phyloP scores from a whole-genome alignment of 64 coral and sea anemone genomes.

The Orbicella faveolata region DNA sequence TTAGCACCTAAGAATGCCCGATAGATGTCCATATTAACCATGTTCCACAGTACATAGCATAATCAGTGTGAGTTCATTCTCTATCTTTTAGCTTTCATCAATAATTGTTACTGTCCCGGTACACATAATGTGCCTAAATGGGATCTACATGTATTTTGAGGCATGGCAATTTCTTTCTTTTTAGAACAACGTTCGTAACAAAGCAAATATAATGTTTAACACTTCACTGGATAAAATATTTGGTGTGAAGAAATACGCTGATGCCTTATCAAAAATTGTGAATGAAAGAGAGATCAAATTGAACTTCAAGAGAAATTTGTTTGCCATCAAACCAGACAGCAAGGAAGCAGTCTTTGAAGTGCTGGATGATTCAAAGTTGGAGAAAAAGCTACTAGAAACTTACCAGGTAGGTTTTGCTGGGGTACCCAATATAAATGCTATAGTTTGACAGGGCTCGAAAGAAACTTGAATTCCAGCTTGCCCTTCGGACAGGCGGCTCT shows the following conservation, averaged over 20 bases:
- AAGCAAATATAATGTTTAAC: constrained; percentile 80
- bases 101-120: too few relatives aligned
- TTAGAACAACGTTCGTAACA: constrained; percentile 46
- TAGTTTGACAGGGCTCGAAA: not conserved
- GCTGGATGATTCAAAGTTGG: constrained; percentile 37
- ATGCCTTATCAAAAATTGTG: constrained; percentile 76
- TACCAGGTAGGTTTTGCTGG: constrained; percentile 44
- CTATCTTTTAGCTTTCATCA: too few relatives aligned
- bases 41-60: too few relatives aligned
- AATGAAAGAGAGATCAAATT: constrained; percentile 82
- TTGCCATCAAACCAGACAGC: constrained; percentile 76
- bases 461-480: too few relatives aligned
- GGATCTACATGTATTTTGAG: too few relatives aligned
- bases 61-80: too few relatives aligned
- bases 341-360: constrained; percentile 93
- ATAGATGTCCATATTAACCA: too few relatives aligned
- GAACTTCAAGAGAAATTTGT: constrained; percentile 86
- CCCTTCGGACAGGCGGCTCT: too few relatives aligned
- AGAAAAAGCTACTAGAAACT: constrained; percentile 39
- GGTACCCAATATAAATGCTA: not conserved
- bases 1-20: too few relatives aligned
- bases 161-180: not conserved
- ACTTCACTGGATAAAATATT: constrained; percentile 85
- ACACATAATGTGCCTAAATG: too few relatives aligned
- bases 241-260: constrained; percentile 96